These are phyloP conservation scores for Acanthoscelides obtectus DNA, from an alignment of 2,888 invertebrate species.

Conservation along the genomic window DNA sequence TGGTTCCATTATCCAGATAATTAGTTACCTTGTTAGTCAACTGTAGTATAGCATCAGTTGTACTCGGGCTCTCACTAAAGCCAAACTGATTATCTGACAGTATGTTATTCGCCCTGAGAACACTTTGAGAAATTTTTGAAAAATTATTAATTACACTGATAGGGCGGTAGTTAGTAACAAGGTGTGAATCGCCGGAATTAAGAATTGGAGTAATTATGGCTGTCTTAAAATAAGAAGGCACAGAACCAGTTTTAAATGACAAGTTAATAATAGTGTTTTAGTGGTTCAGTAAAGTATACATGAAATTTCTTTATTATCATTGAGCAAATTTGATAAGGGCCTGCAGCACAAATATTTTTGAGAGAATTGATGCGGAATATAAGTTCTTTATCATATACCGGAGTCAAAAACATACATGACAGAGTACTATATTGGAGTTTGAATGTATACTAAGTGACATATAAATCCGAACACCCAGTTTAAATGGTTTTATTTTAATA, in stretches of 20 bases:
- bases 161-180: background rate
- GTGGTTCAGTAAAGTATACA: background rate
- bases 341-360: too few relatives aligned
- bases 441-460: background rate
- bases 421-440: background rate
- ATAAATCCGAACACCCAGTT: too few relatives aligned
- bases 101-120: constrained; percentile 3
- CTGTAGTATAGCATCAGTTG: background rate
- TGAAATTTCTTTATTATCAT: too few relatives aligned
- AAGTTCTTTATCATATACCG: background rate
- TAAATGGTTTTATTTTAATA: too few relatives aligned
- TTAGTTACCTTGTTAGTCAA: background rate
- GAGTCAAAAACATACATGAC: constrained; percentile 1
- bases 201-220: constrained; percentile 3
- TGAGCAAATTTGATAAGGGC: too few relatives aligned
- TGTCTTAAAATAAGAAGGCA: background rate
- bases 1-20: background rate
- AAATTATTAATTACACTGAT: constrained; percentile 5
- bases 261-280: constrained; percentile 4
- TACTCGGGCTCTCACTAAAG: background rate
- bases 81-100: constrained; percentile 4
- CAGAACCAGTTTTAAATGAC: constrained; percentile 1
- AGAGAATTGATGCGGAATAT: background rate
- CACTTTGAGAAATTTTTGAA: constrained; percentile 4
- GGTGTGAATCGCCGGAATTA: background rate